Conservation (phyloP, 2,113 vertebrate species). For the Hyla sarda region DNA sequence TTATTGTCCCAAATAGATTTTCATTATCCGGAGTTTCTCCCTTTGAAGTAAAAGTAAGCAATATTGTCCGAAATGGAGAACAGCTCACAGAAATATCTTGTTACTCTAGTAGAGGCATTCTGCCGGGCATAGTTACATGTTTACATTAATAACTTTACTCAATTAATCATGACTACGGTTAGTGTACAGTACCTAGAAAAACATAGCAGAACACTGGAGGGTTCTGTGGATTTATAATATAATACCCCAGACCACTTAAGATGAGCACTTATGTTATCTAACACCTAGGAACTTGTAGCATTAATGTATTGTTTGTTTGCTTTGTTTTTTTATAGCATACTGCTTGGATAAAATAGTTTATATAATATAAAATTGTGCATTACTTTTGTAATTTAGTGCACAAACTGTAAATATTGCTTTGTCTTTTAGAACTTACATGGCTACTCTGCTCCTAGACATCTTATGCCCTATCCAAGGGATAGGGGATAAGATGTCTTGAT, state of each 20-base stretch:
- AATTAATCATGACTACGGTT: slow-evolving; percentile 47
- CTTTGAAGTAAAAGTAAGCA: slow-evolving; percentile 27
- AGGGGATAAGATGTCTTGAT: too few species aligned
- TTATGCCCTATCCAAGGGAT: too few species aligned
- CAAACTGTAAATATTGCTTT: too few species aligned
- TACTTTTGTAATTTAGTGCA: neutral
- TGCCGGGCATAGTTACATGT: slow-evolving; percentile 15
- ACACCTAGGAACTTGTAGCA: neutral
- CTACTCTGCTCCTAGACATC: too few species aligned
- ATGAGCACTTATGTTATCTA: slow-evolving; percentile 23
- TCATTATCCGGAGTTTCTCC: neutral
- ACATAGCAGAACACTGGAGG: slow-evolving; percentile 2
- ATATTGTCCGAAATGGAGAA: neutral
- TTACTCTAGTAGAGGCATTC: slow-evolving; percentile 48
- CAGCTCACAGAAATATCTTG: slow-evolving; percentile 24
- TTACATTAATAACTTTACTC: slow-evolving; percentile 31
- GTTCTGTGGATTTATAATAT: neutral
- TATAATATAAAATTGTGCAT: slow-evolving; percentile 1
- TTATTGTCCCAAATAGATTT: slow-evolving; percentile 27
- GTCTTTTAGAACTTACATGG: too few species aligned
- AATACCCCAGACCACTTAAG: neutral
- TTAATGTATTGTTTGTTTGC: neutral
- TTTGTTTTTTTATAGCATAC: neutral
- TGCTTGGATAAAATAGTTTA: neutral
- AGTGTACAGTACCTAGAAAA: slow-evolving; percentile 23